These are phyloP conservation scores for Heteronetta atricapilla DNA, from an alignment of 2,113 vertebrate species.

Conservation along the genomic window DNA sequence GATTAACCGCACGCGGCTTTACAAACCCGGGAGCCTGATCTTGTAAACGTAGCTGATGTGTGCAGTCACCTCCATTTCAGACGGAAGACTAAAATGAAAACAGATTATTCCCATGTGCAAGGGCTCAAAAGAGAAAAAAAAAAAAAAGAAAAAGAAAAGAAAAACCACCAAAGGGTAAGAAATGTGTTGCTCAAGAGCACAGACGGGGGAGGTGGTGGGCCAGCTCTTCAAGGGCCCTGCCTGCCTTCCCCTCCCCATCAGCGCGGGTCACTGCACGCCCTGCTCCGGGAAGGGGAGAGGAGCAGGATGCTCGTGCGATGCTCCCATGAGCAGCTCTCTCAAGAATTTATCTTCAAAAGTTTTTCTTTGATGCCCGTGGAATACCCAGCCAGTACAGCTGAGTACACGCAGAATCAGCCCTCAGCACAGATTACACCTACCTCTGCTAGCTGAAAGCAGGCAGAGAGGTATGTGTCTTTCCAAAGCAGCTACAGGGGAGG, in stretches of 20 bases:
- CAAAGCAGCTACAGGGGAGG: background rate
- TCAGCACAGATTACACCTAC: background rate
- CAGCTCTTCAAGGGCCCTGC: background rate
- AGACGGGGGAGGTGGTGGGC: background rate
- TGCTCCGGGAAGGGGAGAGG: accelerated
- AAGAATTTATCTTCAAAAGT: slow-evolving; percentile 4
- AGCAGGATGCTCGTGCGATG: accelerated
- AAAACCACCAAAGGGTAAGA: background rate
- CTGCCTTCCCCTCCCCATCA: background rate
- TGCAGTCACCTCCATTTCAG: background rate
- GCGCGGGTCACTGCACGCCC: background rate
- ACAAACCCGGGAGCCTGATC: background rate
- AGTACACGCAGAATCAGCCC: accelerated
- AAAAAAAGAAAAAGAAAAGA: background rate
- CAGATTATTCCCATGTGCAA: background rate
- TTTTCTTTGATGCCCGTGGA: background rate
- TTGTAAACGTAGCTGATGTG: background rate
- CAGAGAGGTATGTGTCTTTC: background rate
- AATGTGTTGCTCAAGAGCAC: background rate
- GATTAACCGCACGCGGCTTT: background rate
- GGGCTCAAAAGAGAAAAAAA: background rate
- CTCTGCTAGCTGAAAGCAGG: background rate
- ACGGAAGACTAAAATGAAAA: background rate
- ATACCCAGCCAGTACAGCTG: background rate
- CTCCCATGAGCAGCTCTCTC: background rate